phyloP scores from a whole-genome alignment of 2,113 vertebrate genomes.

The Boulengeromyrus knoepffleri region DNA sequence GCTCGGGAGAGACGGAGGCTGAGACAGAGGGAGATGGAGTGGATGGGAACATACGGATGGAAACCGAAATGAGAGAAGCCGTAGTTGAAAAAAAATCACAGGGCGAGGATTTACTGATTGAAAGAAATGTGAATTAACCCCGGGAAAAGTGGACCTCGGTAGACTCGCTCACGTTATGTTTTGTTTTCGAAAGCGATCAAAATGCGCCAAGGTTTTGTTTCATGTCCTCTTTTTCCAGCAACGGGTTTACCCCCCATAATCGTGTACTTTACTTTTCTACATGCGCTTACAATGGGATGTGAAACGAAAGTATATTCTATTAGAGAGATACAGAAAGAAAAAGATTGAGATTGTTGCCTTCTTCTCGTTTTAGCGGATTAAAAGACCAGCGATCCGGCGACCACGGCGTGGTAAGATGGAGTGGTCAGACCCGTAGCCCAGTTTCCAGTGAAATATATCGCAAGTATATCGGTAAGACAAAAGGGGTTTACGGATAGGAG shows the following conservation, averaged over 20 bases:
- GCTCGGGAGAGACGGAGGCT: conserved; percentile 68
- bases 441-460: conserved; percentile 33
- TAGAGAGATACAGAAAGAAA: neutral
- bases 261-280: conserved; percentile 8
- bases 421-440: conserved; percentile 39
- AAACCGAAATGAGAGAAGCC: conserved; percentile 32
- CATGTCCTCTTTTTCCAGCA: neutral
- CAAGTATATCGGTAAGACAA: conserved; percentile 1
- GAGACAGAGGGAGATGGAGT: conserved; percentile 62
- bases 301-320: conserved; percentile 1
- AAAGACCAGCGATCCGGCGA: conserved; percentile 29
- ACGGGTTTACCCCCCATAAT: neutral
- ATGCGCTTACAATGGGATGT: neutral
- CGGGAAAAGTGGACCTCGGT: neutral
- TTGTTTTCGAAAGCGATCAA: conserved; percentile 11
- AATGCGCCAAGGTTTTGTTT: conserved; percentile 6
- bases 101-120: neutral
- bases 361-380: neutral
- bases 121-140: neutral
- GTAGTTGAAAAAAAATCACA: neutral
- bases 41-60: conserved; percentile 56
- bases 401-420: conserved; percentile 38
- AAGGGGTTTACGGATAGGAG: neutral
- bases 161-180: neutral
- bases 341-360: neutral